Evolutionary conservation across 2,113 vertebrate genomes (phyloP), one percentile per base, ranked within the genome.

Genomic region (Indri indri): DNA sequence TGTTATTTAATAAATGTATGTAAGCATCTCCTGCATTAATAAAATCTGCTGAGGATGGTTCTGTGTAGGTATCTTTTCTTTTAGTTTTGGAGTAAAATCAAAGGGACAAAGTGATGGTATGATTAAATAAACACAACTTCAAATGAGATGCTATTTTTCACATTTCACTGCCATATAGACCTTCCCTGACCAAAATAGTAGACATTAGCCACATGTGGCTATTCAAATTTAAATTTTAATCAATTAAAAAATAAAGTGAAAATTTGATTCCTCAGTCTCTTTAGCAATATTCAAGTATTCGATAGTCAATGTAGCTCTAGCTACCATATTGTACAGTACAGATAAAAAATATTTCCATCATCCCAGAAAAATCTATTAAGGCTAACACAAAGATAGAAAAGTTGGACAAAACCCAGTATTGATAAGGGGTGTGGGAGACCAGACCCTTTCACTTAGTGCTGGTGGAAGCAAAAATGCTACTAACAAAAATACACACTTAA

Each of bases 201-300:
- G 32, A 59, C 70, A 57, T 17, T 30, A 30, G 57, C 40, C 52
- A 66, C 32, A 23, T 13, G 9, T 52, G 79, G 18, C 50, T 87
- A n/a, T 84, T 65, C 52, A 52, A 2, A 12, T 82, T 47, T 71
- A 30, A 71, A 77, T 80, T 83, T 85, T 61, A 71, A 90, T 74
- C 25, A 80, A 30, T 37, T 80, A 81, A 80, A 84, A 90, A 79
- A 30, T 52, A 63, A 83, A 87, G 50, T 10, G 25, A 81, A 96
- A 68, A 50, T 66, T 91, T 12, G 42, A 7, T 65, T 91, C 23
- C 34, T 87, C 20, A 23, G 27, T 73, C 83, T 90, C 37, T 27
- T 27, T 30, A 66, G 25, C 8, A 70, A 77, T 90, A 50, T 59
- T 82, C 34, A 89, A 13, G 37, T 42, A 20, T 25, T 50, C 37